phyloP scores from a whole-genome alignment of 2,113 vertebrate species.

The Phalacrocorax aristotelis region DNA sequence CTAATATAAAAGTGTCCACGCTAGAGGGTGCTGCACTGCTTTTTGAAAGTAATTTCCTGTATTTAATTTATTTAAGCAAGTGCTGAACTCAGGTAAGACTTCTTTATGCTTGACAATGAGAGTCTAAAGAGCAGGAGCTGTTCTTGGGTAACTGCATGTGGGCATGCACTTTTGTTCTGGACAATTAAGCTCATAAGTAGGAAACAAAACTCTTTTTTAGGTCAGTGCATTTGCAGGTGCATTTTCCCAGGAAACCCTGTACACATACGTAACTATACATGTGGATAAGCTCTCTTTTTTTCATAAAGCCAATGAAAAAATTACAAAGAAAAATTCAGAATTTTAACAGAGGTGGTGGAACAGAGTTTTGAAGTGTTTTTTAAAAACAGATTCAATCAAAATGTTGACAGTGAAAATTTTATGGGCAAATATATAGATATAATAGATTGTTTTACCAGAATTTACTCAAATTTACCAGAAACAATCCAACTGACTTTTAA shows the following conservation, averaged over 20 bases:
- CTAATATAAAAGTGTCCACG: not conserved
- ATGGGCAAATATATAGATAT: not conserved
- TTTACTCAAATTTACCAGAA: not conserved
- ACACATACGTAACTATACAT: not conserved
- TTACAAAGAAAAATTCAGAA: not conserved
- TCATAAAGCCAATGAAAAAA: not conserved
- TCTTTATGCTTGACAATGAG: not conserved
- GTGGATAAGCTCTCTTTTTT: not conserved
- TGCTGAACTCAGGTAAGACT: not conserved
- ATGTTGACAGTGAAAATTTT: not conserved
- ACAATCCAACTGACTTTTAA: not conserved
- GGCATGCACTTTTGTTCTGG: not conserved
- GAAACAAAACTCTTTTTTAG: not conserved
- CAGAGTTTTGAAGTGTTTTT: not conserved
- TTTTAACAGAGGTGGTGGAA: not conserved
- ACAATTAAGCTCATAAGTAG: not conserved
- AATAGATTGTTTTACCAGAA: not conserved
- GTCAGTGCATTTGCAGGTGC: not conserved
- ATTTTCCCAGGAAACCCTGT: not conserved
- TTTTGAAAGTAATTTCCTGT: not conserved
- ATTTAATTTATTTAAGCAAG: not conserved
- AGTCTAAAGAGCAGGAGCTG: not conserved
- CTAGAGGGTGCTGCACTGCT: conserved; percentile 53
- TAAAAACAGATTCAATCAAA: not conserved
- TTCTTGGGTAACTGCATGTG: not conserved